These are phyloP conservation scores for Vanacampus margaritifer DNA, from an alignment of 2,113 vertebrate genomes.

Conservation along the genomic window DNA sequence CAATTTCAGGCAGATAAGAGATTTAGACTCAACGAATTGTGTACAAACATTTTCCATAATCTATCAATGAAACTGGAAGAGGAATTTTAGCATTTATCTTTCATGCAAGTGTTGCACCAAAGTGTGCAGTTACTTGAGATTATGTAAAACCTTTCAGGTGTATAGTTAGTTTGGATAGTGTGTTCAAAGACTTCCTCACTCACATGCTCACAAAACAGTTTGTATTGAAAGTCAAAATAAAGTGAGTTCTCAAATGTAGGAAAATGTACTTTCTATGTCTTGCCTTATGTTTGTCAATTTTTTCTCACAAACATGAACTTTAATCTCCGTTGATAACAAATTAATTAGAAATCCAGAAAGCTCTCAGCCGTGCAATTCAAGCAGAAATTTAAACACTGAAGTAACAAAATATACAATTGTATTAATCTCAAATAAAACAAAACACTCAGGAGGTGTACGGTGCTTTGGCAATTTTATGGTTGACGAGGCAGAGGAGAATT, in stretches of 20 bases:
- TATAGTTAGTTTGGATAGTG: neutral
- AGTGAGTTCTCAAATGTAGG: neutral
- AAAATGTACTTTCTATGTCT: too few relatives aligned
- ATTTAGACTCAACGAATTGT: too few relatives aligned
- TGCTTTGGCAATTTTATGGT: slow-evolving; percentile 15
- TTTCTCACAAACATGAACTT: neutral
- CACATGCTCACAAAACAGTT: too few relatives aligned
- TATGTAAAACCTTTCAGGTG: neutral
- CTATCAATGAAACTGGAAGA: too few relatives aligned
- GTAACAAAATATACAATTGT: neutral
- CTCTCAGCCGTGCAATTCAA: neutral
- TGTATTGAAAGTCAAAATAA: too few relatives aligned
- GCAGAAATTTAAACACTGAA: neutral
- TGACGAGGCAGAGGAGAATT: slow-evolving; percentile 18
- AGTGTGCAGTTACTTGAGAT: neutral
- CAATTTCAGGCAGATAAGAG: too few relatives aligned
- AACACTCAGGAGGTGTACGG: neutral
- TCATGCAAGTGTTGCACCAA: neutral
- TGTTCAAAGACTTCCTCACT: neutral
- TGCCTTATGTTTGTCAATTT: too few relatives aligned
- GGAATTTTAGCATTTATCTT: too few relatives aligned
- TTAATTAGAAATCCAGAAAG: neutral
- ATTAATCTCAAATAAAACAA: slow-evolving; percentile 1
- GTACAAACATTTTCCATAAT: too few relatives aligned
- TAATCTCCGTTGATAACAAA: neutral